Conservation (phyloP, 2,797 vertebrate genomes). For the Capromys pilorides region DNA sequence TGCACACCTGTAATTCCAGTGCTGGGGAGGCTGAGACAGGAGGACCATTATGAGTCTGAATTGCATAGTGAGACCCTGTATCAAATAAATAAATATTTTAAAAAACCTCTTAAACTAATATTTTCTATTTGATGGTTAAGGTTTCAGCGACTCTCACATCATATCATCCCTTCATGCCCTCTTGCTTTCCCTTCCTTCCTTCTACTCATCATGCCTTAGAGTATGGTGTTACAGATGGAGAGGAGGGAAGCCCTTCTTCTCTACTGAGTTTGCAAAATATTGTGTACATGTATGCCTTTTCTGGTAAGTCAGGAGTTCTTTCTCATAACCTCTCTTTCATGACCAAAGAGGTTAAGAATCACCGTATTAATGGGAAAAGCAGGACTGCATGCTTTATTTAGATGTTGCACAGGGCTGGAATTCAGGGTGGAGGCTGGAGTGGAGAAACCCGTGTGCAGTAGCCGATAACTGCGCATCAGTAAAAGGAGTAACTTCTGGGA, state of each 20-base stretch:
- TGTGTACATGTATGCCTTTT: neutral
- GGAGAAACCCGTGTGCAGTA: neutral
- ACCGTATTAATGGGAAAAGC: neutral
- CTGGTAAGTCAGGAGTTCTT: neutral
- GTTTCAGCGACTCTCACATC: accelerated
- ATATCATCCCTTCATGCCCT: too few relatives aligned
- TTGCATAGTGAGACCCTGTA: too few relatives aligned
- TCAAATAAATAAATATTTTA: neutral
- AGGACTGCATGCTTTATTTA: neutral
- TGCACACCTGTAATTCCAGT: too few relatives aligned
- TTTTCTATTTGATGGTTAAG: neutral
- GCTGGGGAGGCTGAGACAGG: too few relatives aligned
- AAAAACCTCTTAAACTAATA: neutral
- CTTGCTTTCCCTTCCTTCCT: neutral
- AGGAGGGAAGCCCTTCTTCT: neutral
- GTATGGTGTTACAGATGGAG: neutral
- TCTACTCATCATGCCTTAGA: neutral
- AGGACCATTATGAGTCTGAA: too few relatives aligned
- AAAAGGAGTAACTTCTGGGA: neutral
- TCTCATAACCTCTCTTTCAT: neutral
- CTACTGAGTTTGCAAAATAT: neutral
- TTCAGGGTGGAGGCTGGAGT: neutral
- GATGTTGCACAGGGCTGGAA: too few relatives aligned
- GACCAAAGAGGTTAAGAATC: neutral
- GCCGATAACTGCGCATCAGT: neutral